Evolutionary conservation across 2,888 invertebrate species (phyloP).

Genomic region (Habrosyne pyritoides): DNA sequence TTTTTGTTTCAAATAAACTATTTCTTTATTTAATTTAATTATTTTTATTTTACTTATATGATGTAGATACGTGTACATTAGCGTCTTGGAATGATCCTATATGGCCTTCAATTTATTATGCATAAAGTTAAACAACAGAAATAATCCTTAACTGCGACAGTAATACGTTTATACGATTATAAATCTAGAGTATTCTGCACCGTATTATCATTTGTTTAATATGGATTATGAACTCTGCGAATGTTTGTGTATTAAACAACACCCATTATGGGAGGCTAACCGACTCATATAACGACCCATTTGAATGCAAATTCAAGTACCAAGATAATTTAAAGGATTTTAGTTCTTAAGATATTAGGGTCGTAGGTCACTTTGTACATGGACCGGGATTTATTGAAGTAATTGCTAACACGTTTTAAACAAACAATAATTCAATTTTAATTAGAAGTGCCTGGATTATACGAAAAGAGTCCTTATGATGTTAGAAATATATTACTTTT

Average conservation of each 20-base stretch:
- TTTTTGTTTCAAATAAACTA: too few species aligned
- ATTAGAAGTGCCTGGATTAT: too few species aligned
- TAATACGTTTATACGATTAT: conserved; percentile 7
- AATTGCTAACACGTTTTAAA: not conserved
- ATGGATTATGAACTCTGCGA: conserved; percentile 40
- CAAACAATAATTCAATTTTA: too few species aligned
- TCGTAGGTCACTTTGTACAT: conserved; percentile 17
- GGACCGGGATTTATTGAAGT: conserved; percentile 13
- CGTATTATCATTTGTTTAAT: conserved; percentile 40
- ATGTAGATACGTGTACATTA: too few species aligned
- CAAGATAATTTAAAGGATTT: conserved; percentile 61
- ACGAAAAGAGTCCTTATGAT: too few species aligned
- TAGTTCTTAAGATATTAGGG: conserved; percentile 40
- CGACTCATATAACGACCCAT: conserved; percentile 65
- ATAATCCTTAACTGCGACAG: not conserved
- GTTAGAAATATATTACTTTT: too few species aligned
- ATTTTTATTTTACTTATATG: too few species aligned
- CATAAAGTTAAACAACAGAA: conserved; percentile 1
- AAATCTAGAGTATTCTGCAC: conserved; percentile 9
- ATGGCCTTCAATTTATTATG: not conserved
- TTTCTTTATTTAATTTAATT: too few species aligned
- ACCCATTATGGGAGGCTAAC: conserved; percentile 60
- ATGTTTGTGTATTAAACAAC: conserved; percentile 56
- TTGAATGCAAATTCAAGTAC: conserved; percentile 70
- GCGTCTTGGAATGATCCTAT: not conserved